A percentile compares a stretch with the other conserved stretches of the same genome.
Conservation (phyloP, 1,140 invertebrate genomes). For the Aphis gossypii region DNA sequence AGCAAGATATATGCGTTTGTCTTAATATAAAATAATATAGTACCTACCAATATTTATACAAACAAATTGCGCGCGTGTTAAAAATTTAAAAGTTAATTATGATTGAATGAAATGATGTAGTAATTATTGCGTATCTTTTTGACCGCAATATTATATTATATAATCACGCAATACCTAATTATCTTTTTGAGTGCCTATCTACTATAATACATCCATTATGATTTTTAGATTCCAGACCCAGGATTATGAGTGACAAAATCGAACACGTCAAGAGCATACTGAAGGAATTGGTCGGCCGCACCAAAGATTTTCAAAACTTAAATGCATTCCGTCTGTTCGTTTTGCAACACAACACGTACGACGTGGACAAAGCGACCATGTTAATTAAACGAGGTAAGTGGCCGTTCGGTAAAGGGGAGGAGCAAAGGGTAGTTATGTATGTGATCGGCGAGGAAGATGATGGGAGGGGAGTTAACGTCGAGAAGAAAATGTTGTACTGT, state of each 20-base stretch:
- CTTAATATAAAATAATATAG: neutral
- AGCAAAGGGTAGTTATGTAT: too few species aligned
- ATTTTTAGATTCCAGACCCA: conserved; percentile 29
- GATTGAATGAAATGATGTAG: too few species aligned
- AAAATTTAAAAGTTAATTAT: too few species aligned
- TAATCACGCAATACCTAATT: too few species aligned
- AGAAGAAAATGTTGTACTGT: neutral
- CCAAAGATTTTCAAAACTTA: conserved; percentile 32
- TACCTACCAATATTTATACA: too few species aligned
- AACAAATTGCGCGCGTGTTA: too few species aligned
- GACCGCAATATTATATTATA: too few species aligned
- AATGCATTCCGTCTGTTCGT: conserved; percentile 48
- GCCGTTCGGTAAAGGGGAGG: neutral
- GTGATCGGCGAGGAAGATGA: neutral
- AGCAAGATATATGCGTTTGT: neutral
- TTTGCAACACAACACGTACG: conserved; percentile 38
- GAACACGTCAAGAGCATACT: conserved; percentile 19
- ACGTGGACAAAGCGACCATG: conserved; percentile 41
- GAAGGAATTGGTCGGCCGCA: conserved; percentile 41
- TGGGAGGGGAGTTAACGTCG: neutral
- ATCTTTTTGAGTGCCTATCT: too few species aligned
- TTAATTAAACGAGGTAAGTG: conserved; percentile 40
- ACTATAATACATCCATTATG: neutral
- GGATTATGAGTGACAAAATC: neutral
- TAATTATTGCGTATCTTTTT: too few species aligned